Conservation (phyloP, 1,140 invertebrate species). For the Pygmarrhopalites habei region DNA sequence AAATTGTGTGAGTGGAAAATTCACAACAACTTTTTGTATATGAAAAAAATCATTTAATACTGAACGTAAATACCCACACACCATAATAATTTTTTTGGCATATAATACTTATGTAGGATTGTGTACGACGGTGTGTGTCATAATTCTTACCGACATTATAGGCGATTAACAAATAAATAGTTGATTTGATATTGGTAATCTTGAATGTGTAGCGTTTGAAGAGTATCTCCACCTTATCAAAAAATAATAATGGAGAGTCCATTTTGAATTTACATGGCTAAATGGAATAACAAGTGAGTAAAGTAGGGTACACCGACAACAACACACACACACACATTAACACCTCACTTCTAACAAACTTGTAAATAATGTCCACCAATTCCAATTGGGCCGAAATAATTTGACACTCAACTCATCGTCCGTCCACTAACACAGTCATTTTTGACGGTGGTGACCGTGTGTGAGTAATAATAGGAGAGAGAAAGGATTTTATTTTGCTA, state of each 20-base stretch:
- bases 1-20: too few relatives aligned
- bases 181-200: constrained; percentile 77
- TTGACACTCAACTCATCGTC: neutral
- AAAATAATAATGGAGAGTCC: neutral
- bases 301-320: neutral
- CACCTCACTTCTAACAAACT: neutral
- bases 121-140: too few relatives aligned
- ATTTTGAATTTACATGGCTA: neutral
- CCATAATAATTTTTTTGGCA: too few relatives aligned
- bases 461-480: too few relatives aligned
- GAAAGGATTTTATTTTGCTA: too few relatives aligned
- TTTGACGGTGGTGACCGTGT: too few relatives aligned
- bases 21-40: too few relatives aligned
- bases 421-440: too few relatives aligned
- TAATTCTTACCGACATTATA: constrained; percentile 49
- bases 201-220: constrained; percentile 88
- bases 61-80: too few relatives aligned
- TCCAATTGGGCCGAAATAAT: neutral
- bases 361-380: neutral
- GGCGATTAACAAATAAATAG: constrained; percentile 65
- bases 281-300: neutral
- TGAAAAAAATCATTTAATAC: too few relatives aligned
- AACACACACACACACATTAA: neutral
- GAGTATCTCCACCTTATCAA: constrained; percentile 68
- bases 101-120: too few relatives aligned